A percentile compares a stretch with the other conserved stretches of the same genome.
These are phyloP conservation scores for Lysandra bellargus DNA, from an alignment of 2,888 invertebrate genomes.

Conservation along the genomic window DNA sequence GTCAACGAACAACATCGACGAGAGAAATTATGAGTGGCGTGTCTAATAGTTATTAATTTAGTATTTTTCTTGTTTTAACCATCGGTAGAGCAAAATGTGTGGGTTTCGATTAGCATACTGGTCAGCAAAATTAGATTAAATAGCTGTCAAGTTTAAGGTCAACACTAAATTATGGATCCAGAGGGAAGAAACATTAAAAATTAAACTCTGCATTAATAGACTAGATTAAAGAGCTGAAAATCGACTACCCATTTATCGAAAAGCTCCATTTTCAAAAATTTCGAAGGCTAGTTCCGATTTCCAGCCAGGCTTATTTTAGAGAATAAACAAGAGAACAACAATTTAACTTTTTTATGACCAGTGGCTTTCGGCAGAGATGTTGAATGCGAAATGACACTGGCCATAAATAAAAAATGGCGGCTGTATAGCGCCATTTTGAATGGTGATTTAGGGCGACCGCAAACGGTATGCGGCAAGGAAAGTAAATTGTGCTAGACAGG, in stretches of 20 bases:
- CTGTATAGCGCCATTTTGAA: conserved; percentile 9
- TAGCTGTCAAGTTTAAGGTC: neutral
- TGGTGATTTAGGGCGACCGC: neutral
- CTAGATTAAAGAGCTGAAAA: too few species aligned
- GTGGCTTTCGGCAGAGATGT: neutral
- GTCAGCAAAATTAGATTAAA: neutral
- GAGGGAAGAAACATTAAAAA: neutral
- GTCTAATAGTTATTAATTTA: conserved; percentile 20
- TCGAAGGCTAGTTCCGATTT: too few species aligned
- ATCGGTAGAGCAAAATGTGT: conserved; percentile 2
- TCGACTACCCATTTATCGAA: neutral
- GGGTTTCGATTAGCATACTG: neutral
- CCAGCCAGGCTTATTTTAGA: too few species aligned
- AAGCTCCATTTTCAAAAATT: neutral
- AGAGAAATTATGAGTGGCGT: conserved; percentile 9
- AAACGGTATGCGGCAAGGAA: conserved; percentile 16
- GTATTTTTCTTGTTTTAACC: neutral
- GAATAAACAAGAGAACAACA: neutral
- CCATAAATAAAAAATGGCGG: conserved; percentile 17
- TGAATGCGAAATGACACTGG: neutral
- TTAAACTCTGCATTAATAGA: too few species aligned
- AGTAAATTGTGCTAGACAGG: conserved; percentile 26
- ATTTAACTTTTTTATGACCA: neutral
- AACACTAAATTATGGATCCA: neutral
- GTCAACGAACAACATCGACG: neutral